Base-by-base conservation (phyloP, 2,113 vertebrate genomes). In the Lagopus muta region DNA sequence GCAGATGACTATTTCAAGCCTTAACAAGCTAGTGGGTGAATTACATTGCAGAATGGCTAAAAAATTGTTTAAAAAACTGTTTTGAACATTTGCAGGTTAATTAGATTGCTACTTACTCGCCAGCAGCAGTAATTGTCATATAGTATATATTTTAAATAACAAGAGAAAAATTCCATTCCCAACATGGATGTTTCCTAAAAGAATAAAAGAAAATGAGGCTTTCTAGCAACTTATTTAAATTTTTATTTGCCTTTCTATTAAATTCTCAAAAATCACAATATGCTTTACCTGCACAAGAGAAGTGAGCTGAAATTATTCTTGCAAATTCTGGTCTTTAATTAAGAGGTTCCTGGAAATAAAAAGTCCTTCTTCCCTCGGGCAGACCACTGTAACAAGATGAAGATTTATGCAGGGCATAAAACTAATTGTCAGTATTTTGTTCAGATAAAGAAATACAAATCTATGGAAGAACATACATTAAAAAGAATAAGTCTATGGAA, bases 301-400 rank as follows among this genome's bases (percentile, higher is more conserved):
- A 77, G 81, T 57, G 22, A 80, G 10, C 11, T 67, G 34, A 34
- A 9, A 40, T 25, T 76, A 66, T 48, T 40, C 36, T 75, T 93
- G 81, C 36, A 81, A 73, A 90, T 22, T 7, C 13, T 40, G 50
- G 22, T 47, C 47, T 92, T 92, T 54, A 67, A 69, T 70, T 82
- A 78, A 72, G 7, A 34, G 82, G 30, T 48, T 65, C 6, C 11
- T 89, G 28, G 50, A 86, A 71, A 74, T 74, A 47, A 8, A 21
- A 65, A 28, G 58, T 80, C 45, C 70, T 66, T 76, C 13, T 62
- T 32, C 45, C 32, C 78, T 78, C 50, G 80, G 14, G 5, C 36
- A 80, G 38, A 80, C 4, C 2, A 3, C 58, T 84, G 72, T 34
- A 18, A 74, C 93, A 86, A 60, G 6, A 86, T 64, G 18, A 72